These are phyloP conservation scores for Conger conger DNA, from an alignment of 2,113 vertebrate species.

Conservation along the genomic window DNA sequence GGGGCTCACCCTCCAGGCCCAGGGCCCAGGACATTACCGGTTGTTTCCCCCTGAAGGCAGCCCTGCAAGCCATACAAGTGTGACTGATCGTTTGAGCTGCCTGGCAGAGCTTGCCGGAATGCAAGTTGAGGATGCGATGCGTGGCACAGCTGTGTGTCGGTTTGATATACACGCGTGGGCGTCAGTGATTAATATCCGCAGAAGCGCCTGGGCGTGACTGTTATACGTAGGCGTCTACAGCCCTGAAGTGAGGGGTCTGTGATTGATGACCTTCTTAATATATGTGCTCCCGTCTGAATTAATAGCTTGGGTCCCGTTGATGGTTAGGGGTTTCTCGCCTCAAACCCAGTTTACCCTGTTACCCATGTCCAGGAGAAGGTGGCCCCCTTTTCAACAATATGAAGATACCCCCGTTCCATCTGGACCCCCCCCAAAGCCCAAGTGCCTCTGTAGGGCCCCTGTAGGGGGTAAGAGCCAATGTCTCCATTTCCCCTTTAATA, in stretches of 20 bases:
- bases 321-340: neutral
- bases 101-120: neutral
- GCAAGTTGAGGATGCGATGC: neutral
- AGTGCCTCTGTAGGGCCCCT: constrained; percentile 23
- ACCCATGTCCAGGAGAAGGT: neutral
- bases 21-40: no score
- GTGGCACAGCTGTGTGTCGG: neutral
- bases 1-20: no score
- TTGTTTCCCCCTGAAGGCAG: no score
- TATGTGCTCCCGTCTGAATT: neutral
- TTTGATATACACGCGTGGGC: neutral
- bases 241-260: neutral
- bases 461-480: neutral
- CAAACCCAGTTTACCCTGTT: neutral
- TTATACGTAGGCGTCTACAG: neutral
- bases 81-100: neutral
- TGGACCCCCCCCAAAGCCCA: neutral
- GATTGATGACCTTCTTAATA: neutral
- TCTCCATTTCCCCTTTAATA: constrained; percentile 4
- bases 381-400: neutral
- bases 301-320: neutral
- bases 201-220: neutral
- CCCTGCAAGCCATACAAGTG: no score
- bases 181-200: neutral
- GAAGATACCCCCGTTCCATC: neutral